Evolutionary conservation across 2,797 vertebrate species (phyloP).

Genomic region (Limosa lapponica): DNA sequence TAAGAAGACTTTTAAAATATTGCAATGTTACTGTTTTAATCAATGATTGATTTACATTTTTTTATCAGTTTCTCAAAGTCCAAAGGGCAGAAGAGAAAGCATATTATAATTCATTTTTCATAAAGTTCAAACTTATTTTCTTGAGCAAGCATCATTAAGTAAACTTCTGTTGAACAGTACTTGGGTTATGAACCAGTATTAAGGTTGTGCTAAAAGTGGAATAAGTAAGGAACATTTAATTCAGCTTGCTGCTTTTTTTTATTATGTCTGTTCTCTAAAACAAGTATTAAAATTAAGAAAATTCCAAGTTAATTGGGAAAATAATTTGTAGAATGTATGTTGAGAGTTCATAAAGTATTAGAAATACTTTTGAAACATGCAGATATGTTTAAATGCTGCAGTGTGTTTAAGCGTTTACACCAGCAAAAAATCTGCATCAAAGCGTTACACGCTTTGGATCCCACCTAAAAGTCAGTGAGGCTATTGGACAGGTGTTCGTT

Average conservation of each 20-base stretch:
- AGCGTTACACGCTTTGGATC: neutral
- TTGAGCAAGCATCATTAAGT: neutral
- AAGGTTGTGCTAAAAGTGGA: neutral
- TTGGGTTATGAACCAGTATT: neutral
- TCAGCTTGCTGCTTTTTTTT: neutral
- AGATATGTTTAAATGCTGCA: neutral
- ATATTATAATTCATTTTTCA: neutral
- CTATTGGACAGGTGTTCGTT: neutral
- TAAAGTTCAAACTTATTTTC: neutral
- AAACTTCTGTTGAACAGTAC: neutral
- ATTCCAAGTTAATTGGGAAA: neutral
- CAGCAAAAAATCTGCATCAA: neutral
- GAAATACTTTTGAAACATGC: neutral
- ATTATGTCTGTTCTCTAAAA: neutral
- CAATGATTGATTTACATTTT: neutral
- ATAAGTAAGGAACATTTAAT: neutral
- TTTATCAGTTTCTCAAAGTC: neutral
- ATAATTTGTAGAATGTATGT: neutral
- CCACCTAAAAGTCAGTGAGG: neutral
- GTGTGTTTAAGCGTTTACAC: neutral
- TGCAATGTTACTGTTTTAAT: conserved; percentile 14
- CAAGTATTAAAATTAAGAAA: neutral
- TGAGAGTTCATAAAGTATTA: neutral
- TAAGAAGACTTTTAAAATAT: conserved; percentile 1
- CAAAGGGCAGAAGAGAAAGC: neutral